Evolutionary conservation across 2,113 vertebrate genomes (phyloP).

Genomic region (Phrynosoma platyrhinos): DNA sequence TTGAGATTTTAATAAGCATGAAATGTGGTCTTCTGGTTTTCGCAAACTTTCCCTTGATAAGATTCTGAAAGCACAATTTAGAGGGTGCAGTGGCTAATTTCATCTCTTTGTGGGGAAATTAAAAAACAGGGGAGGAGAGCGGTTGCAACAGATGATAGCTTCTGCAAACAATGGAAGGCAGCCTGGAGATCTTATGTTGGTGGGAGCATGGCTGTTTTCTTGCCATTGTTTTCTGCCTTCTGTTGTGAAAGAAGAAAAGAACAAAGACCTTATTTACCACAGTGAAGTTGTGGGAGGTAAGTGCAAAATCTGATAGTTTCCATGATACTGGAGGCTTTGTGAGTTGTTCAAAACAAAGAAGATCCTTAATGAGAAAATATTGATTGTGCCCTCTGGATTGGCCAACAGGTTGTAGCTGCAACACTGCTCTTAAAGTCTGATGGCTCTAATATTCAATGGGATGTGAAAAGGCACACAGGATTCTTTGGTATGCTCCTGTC

Average conservation of each 20-base stretch:
- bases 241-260: conserved; percentile 14
- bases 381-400: conserved; percentile 42
- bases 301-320: conserved; percentile 20
- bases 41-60: background rate
- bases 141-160: background rate
- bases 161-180: conserved; percentile 33
- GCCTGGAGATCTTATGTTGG: conserved; percentile 2
- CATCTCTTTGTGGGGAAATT: conserved; percentile 41
- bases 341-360: conserved; percentile 42
- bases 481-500: rapidly evolving
- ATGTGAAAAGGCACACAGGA: conserved; percentile 19
- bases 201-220: background rate
- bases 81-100: conserved; percentile 65
- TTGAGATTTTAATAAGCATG: conserved; percentile 63
- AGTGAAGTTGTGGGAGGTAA: conserved; percentile 24
- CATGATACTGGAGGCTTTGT: conserved; percentile 20
- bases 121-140: conserved; percentile 19
- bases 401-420: conserved; percentile 14
- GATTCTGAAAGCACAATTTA: conserved; percentile 61
- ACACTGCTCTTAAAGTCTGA: background rate
- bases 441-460: conserved; percentile 17
- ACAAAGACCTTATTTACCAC: conserved; percentile 26
- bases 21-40: conserved; percentile 24
- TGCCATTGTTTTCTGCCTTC: conserved; percentile 22
- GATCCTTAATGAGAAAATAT: conserved; percentile 56